Evolutionary conservation across 2,888 invertebrate genomes (phyloP), one percentile per base, ranked within the genome.

Genomic region (Podabrus alpinus): DNA sequence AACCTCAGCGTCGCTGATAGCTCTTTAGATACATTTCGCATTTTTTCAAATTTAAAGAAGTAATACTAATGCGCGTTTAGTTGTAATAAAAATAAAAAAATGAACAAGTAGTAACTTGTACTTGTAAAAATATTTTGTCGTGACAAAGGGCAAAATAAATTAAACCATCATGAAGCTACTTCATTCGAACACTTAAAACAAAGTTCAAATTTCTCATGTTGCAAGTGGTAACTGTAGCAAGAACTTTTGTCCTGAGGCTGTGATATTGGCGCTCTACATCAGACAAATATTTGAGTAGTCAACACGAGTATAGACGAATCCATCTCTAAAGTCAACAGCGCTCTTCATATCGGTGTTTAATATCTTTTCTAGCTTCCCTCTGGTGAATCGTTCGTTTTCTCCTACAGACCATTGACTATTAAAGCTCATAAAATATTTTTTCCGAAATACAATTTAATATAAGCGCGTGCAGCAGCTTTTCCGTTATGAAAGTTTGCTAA

Each of bases 271-370:
- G 84, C 84, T 83, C 80, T 80, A 81, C 81, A 81, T 82, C 82
- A 79, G 75, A 81, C 84, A 87, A 87, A 87, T 86, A 87, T 86
- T 86, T 86, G 87, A 84, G 81, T 80, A 86, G 87, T 86, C 86
- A 86, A 87, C 86, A 87, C 83, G 85, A 84, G 84, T 84, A 77
- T 78, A 83, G 82, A 82, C 83, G 85, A 84, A 85, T 84, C 85
- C 85, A 86, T 86, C 86, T 85, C 83, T 77, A 80, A 76, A 84
- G 86, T 86, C 86, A 86, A 86, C 86, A 87, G 75, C 76, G 78
- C 84, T 83, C 86, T 85, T 86, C 86, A 87, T 86, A 86, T 84
- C 84, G 83, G 81, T 81, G 84, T 83, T 84, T 85, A 85, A 85
- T 84, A 85, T 84, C 83, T 72, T 69, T 75, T 71, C 62, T 24